Evolutionary conservation across 2,888 invertebrate species (phyloP), one percentile per base, ranked within the genome.

Genomic region (Drosophila robusta): DNA sequence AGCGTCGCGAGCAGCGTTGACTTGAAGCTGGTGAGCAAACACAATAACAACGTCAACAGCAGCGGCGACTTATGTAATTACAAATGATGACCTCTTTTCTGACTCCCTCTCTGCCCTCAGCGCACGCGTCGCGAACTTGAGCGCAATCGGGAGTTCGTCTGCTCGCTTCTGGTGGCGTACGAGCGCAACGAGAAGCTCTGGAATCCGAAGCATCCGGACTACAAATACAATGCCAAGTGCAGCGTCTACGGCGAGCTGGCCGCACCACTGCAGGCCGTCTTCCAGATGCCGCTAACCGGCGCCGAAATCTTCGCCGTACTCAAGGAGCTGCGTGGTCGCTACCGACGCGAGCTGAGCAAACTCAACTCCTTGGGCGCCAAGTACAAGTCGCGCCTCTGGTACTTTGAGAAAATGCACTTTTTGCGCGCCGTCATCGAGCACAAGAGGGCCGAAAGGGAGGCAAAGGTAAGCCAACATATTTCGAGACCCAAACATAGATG

Each of bases 191-290:
- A 89, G 60, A 86, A 89, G 9, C 77, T 91, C 5, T 91, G 91
- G 91, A 89, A 91, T 68, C 91, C 90, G 24, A 74, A 89, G 14
- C 87, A 91, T 72, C 69, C 80, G 3, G 79, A 83, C n/a, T 91
- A 90, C 61, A 90, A 89, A 65, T 90, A 90, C 62, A 90, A 90
- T 75, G 79, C 87, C 4, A 88, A 87, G 49, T 76, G 83, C 5
- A 84, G 77, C 12, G 65, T 89, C 22, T 91, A 87, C 14, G 70
- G 80, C 5, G 87, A 90, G 14, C 61, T 91, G 29, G 82, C 84
- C 0, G 79, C 70, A 0, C 83, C 89, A 1, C 67, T 91, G 18
- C 60, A 85, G 29, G 56, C 71, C 8, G 77, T 81, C 47, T 84
- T 78, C 24, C 66, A 86, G n/a, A 71, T 89, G 22, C 76, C 83